Base-by-base conservation (phyloP, 2,888 invertebrate genomes). In the Dryadula phaetusa region DNA sequence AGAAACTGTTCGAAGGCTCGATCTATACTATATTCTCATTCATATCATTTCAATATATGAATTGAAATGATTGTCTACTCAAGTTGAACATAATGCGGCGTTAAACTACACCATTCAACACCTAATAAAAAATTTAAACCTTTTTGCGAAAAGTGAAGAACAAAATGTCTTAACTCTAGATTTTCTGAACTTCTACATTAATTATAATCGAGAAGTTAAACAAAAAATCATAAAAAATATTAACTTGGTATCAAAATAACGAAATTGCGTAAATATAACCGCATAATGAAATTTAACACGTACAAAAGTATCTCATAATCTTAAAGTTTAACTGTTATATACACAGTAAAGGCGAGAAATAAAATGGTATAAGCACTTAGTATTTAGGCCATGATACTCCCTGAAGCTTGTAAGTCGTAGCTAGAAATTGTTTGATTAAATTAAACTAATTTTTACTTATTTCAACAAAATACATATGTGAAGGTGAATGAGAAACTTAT, bases 241-340 rank as follows among this genome's bases (percentile, higher is more conserved):
- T 28, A 32, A 28, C 10, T 32, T 16, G 18, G 16, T 28, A 52
- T 16, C 52, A 52, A 28, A 28, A 8, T 52, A 52, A 16, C 5
- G 16, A 16, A 10, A 16, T 28, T 52, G 16, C 12, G 32, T 28
- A 16, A 16, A 52, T 18, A 52, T 32, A 12, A 18, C 52, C 52
- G 16, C 16, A 28, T 10, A 28, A 52, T 52, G 52, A 52, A 52
- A 52, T 52, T 18, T 28, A 52, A 52, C 5, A 16, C 16, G 16
- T 10, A n/a, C n/a, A n/a, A n/a, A 52, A 28, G 16, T n/a, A 52
- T 2, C 28, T 32, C 16, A 52, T 32, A 52, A 16, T 52, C 52
- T 32, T 18, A 52, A 52, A 52, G 28, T 52, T 52, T 52, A 52
- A 52, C 28, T 32, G 28, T 52, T 52, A 28, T 52, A 12, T 32